Evolutionary conservation across 1,140 invertebrate species (phyloP), one percentile per base, ranked within the genome.

Genomic region (Ostrea edulis): DNA sequence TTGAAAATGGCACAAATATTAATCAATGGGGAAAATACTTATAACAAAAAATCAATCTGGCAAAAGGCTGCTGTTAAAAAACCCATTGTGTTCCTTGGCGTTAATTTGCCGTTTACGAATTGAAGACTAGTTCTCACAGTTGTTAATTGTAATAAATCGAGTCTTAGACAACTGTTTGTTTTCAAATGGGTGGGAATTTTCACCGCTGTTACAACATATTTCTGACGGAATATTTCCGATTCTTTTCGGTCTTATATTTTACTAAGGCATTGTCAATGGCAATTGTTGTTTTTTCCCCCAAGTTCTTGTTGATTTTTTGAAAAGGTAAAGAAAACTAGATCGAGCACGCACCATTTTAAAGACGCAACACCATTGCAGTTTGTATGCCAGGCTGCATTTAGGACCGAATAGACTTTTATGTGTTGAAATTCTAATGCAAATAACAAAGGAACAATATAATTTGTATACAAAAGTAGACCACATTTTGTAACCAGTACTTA

Each of bases 161-260:
- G 68, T 25, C 68, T 29, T 77, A 35, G 68, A 77, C 68, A 77
- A 25, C 68, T 77, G 68, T 77, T 77, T 77, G 68, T 77, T 77
- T 77, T 77, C 68, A 29, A 29, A 77, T 25, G 68, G 25, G 68
- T 77, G 68, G 29, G 68, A 77, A 77, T 29, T 29, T 17, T 77
- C 25, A 77, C 68, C 9, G 68, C 68, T 77, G 68, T 77, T 77
- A 77, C 68, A 35, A 77, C 68, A 9, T 29, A 77, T 14, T 29
- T 25, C 68, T 29, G 22, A 77, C 68, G 35, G 25, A 29, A 29
- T 77, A 77, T 77, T 77, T 25, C 25, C 68, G 22, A 35, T 29
- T 25, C 25, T 25, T 77, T 35, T 11, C 29, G 25, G 68, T 35
- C 68, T 4, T 77, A 22, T 77, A 35, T 77, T 25, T 25, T 77